Conservation (phyloP, 2,113 vertebrate species). For the Protobothrops flavoviridis region DNA sequence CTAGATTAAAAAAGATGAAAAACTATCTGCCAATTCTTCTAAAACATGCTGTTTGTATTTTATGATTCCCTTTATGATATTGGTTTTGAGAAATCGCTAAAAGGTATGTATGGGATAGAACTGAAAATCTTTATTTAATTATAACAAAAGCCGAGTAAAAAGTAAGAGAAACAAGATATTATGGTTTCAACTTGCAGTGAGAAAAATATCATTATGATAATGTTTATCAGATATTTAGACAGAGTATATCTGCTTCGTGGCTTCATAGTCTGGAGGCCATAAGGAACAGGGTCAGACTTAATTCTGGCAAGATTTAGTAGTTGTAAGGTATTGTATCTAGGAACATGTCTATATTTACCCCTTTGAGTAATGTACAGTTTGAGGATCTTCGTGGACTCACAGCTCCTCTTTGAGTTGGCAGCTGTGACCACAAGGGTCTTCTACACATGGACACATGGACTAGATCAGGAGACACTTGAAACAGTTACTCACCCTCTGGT, state of each 20-base stretch:
- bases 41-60: conserved; percentile 29
- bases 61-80: conserved; percentile 21
- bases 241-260: background rate
- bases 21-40: conserved; percentile 30
- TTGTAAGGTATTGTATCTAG: background rate
- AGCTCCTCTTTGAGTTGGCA: background rate
- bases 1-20: conserved; percentile 39
- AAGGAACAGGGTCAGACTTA: background rate
- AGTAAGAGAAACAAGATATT: background rate
- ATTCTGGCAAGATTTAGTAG: background rate
- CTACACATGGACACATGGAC: background rate
- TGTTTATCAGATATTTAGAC: conserved; percentile 30
- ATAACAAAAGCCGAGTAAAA: background rate
- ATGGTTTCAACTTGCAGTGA: background rate
- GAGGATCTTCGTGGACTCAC: background rate
- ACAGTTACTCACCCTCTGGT: background rate
- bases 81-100: conserved; percentile 44
- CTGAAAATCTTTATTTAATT: background rate
- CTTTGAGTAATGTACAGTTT: background rate
- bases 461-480: background rate
- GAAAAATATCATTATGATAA: background rate
- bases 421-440: background rate
- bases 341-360: background rate
- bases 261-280: background rate
- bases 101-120: conserved; percentile 4